Conservation (phyloP, 2,113 vertebrate species). For the Isichthys henryi region DNA sequence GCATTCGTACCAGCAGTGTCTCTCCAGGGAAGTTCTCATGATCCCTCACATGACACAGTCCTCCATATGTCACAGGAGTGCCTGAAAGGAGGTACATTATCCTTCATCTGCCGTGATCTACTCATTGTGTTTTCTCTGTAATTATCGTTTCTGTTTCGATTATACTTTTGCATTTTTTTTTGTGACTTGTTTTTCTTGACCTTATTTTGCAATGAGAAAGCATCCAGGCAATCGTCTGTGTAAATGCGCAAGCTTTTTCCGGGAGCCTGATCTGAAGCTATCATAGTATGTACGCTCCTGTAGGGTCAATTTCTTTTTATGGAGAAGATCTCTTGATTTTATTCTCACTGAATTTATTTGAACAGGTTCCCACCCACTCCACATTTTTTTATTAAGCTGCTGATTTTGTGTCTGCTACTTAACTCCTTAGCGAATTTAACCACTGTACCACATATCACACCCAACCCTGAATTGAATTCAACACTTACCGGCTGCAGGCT, state of each 20-base stretch:
- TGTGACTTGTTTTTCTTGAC: background rate
- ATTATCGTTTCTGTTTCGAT: background rate
- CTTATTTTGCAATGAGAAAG: background rate
- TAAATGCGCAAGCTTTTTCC: background rate
- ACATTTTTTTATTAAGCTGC: background rate
- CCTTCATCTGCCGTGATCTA: background rate
- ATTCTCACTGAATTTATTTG: background rate
- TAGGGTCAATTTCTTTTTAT: background rate
- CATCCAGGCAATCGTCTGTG: background rate
- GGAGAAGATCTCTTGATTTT: background rate
- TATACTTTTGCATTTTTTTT: background rate
- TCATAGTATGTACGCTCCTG: background rate
- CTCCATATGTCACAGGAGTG: background rate
- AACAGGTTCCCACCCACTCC: background rate
- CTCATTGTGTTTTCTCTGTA: background rate
- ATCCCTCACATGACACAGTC: conserved; percentile 1
- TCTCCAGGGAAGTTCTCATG: conserved; percentile 5
- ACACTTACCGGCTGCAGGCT: background rate
- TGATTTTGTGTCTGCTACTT: background rate
- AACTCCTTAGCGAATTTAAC: background rate
- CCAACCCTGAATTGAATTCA: background rate
- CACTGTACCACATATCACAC: background rate
- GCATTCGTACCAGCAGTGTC: background rate
- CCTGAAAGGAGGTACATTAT: background rate
- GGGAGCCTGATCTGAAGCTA: background rate